Conservation (phyloP, 2,888 invertebrate species). For the Apamea crenata region DNA sequence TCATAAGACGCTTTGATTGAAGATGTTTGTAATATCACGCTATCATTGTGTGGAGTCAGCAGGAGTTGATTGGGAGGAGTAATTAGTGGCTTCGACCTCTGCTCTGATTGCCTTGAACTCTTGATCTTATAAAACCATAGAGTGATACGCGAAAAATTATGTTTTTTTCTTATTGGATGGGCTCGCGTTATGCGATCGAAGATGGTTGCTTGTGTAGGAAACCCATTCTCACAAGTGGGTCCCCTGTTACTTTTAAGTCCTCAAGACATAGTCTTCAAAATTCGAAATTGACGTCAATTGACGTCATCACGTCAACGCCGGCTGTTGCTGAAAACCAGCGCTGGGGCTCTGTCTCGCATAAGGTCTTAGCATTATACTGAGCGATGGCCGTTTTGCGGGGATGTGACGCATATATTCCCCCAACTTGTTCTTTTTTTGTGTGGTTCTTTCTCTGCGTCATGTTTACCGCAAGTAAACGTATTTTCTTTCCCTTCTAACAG, state of each 20-base stretch:
- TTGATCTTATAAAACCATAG: not conserved
- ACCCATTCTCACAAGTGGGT: too few species aligned
- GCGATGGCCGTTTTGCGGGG: not conserved
- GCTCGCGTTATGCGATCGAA: too few species aligned
- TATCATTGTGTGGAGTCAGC: constrained; percentile 36
- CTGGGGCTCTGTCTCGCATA: not conserved
- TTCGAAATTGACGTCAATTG: not conserved
- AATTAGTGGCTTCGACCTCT: constrained; percentile 38
- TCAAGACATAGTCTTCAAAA: too few species aligned
- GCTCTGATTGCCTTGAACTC: not conserved
- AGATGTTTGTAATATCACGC: constrained; percentile 46
- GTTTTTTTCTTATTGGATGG: too few species aligned
- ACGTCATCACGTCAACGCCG: not conserved
- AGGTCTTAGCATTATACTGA: not conserved
- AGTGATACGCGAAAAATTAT: not conserved
- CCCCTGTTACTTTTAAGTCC: too few species aligned
- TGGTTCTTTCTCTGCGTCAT: too few species aligned
- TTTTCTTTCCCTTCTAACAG: too few species aligned
- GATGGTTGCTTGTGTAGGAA: too few species aligned
- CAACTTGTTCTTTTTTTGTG: too few species aligned
- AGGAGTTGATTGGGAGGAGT: constrained; percentile 17
- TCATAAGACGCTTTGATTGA: constrained; percentile 55
- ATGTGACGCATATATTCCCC: too few species aligned
- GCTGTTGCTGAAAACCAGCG: not conserved
- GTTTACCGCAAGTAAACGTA: too few species aligned